These are phyloP conservation scores for Andrena bucephala DNA, from an alignment of 2,888 invertebrate genomes.

Conservation along the genomic window DNA sequence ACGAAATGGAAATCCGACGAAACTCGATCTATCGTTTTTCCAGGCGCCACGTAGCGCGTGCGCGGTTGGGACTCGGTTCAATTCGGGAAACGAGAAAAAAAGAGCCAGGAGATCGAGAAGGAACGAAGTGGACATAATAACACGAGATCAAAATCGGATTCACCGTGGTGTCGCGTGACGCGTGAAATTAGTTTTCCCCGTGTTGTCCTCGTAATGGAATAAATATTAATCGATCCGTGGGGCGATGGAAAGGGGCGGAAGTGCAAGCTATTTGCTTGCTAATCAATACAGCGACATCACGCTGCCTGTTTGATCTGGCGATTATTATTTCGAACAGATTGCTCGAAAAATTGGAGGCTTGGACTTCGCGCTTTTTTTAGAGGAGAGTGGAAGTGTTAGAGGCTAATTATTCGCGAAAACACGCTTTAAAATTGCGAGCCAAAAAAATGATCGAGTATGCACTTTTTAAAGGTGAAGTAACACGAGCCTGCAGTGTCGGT, in stretches of 20 bases:
- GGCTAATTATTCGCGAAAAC: no score
- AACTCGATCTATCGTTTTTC: conserved; percentile 69
- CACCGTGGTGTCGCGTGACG: conserved; percentile 46
- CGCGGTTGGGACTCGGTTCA: conserved; percentile 49
- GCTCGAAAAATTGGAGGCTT: no score
- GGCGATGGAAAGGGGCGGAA: neutral
- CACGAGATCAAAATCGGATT: conserved; percentile 64
- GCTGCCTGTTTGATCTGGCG: neutral
- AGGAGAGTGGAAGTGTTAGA: no score
- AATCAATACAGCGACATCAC: conserved; percentile 13
- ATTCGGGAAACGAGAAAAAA: conserved; percentile 40
- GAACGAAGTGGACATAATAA: conserved; percentile 55
- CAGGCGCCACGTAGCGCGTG: conserved; percentile 56
- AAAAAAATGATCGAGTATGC: no score
- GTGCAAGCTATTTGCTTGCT: neutral
- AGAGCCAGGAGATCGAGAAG: conserved; percentile 19
- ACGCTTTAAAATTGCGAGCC: no score
- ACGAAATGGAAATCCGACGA: conserved; percentile 60
- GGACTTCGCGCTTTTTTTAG: no score
- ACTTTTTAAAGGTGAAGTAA: no score
- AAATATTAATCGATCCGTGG: conserved; percentile 54
- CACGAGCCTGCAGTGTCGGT: no score
- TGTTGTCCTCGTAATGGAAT: conserved; percentile 44
- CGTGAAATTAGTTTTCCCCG: conserved; percentile 68
- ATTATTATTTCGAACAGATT: neutral